Conservation (phyloP, 2,113 vertebrate genomes). For the Euleptes europaea region DNA sequence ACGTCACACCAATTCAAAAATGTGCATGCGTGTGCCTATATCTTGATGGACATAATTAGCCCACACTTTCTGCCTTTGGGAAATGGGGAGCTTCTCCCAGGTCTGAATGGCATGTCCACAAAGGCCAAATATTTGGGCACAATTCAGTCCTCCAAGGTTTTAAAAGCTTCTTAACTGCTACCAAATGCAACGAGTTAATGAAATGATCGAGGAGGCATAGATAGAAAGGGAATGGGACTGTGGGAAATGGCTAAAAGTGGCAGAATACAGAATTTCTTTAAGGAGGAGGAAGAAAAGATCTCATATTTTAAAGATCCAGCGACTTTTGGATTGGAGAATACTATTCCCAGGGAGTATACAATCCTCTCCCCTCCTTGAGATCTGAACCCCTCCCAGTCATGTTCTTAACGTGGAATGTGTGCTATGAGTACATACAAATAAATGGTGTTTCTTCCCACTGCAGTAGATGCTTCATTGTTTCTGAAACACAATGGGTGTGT, state of each 20-base stretch:
- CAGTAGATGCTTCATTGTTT: not conserved
- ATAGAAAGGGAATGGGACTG: not conserved
- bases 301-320: not conserved
- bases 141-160: not conserved
- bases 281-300: not conserved
- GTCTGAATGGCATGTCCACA: not conserved
- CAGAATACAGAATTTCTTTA: not conserved
- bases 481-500: not conserved
- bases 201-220: not conserved
- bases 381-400: not conserved
- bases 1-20: not conserved
- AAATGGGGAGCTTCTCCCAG: not conserved
- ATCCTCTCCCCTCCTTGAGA: not conserved
- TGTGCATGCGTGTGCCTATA: not conserved
- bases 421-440: conserved; percentile 25
- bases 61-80: not conserved
- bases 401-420: fast-evolving
- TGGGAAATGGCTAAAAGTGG: not conserved
- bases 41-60: not conserved
- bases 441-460: not conserved
- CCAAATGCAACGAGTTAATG: not conserved
- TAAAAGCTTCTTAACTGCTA: not conserved
- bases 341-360: not conserved
- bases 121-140: not conserved
- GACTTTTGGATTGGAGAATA: not conserved